Evolutionary conservation across 2,113 vertebrate genomes (phyloP).

Genomic region (Thunnus maccoyii): DNA sequence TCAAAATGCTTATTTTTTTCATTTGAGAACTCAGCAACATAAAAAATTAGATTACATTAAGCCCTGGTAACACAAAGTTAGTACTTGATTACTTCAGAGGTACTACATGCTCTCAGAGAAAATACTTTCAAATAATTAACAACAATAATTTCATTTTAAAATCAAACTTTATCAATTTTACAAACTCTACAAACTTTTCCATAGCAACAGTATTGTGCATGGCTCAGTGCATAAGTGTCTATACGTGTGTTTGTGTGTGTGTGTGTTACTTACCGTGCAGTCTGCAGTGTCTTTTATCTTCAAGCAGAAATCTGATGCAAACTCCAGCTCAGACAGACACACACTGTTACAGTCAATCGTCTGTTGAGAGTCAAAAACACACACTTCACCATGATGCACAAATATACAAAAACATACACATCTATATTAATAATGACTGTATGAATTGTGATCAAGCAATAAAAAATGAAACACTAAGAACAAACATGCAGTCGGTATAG

Average conservation of each 20-base stretch:
- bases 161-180: too few species aligned
- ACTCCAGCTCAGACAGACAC: conserved; percentile 90
- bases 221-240: too few species aligned
- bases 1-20: too few species aligned
- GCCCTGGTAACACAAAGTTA: neutral
- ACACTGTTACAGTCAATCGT: conserved; percentile 89
- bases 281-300: conserved; percentile 84
- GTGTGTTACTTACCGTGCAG: conserved; percentile 89
- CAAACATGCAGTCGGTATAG: neutral
- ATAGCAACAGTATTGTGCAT: neutral
- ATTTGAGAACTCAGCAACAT: too few species aligned
- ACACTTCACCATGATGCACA: neutral
- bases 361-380: conserved; percentile 76
- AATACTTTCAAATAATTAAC: neutral
- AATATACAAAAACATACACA: neutral
- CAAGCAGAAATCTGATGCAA: conserved; percentile 90
- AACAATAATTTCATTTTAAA: too few species aligned
- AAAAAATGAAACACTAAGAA: neutral
- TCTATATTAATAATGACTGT: neutral
- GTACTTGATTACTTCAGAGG: neutral
- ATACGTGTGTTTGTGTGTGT: neutral
- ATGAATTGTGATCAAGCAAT: neutral
- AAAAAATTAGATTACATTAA: neutral
- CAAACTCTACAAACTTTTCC: neutral
- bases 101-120: neutral